Percentiles rank a stretch among this genome's conserved stretches.
Conservation (phyloP, 2,797 vertebrate species). For the Perdix hodgsoniae region DNA sequence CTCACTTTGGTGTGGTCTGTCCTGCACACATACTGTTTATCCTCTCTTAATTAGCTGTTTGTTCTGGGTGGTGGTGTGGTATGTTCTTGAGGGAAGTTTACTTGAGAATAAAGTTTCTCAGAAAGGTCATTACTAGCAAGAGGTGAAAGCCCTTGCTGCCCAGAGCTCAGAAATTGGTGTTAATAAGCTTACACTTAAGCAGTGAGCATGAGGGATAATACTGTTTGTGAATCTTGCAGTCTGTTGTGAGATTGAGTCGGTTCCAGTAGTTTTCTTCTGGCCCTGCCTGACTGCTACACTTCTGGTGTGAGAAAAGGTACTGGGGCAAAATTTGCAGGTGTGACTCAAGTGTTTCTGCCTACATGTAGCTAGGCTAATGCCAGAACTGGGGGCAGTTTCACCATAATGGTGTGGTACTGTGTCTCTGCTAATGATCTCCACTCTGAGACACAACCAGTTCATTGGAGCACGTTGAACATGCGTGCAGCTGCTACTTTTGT, state of each 20-base stretch:
- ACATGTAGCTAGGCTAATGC: neutral
- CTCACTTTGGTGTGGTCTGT: neutral
- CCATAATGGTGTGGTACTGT: neutral
- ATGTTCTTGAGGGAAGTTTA: conserved; percentile 6
- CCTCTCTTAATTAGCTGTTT: conserved; percentile 27
- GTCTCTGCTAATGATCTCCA: fast-evolving
- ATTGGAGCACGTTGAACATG: fast-evolving
- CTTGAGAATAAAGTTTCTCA: conserved; percentile 16
- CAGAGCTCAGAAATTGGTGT: conserved; percentile 26
- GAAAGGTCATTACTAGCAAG: conserved; percentile 26
- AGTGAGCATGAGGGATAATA: conserved; percentile 38
- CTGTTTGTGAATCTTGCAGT: conserved; percentile 5
- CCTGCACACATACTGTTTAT: conserved; percentile 17
- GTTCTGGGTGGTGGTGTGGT: neutral
- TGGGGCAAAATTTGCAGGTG: neutral
- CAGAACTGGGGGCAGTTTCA: neutral
- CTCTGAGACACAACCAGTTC: fast-evolving
- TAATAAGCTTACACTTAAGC: conserved; percentile 70
- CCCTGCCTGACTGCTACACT: neutral
- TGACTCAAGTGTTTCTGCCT: fast-evolving
- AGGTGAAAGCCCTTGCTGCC: conserved; percentile 53
- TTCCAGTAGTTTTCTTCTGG: neutral
- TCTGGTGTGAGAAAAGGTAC: fast-evolving
- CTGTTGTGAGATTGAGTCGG: neutral
- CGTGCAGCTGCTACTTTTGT: fast-evolving